phyloP scores from a whole-genome alignment of 35 echinoderm and acorn worm species.

The Strongylocentrotus purpuratus region DNA sequence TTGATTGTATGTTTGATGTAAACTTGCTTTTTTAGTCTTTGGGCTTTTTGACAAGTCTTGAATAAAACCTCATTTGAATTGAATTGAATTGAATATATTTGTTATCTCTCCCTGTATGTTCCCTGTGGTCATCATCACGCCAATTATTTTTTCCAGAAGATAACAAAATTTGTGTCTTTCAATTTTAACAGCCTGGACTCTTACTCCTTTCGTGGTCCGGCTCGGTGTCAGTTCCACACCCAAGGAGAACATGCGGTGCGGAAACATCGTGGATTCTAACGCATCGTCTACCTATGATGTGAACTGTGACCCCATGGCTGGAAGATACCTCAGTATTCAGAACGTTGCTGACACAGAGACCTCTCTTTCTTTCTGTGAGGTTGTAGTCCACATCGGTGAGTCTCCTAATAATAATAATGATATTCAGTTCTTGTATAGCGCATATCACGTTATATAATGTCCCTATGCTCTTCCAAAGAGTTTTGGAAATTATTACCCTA shows the following conservation, averaged over 20 bases:
- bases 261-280: slow-evolving; percentile 30
- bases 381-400: slow-evolving; percentile 69
- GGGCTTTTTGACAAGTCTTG: too few relatives aligned
- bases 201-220: slow-evolving; percentile 68
- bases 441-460: too few relatives aligned
- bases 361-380: slow-evolving; percentile 66
- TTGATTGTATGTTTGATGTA: too few relatives aligned
- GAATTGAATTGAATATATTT: too few relatives aligned
- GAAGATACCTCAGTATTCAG: slow-evolving; percentile 71
- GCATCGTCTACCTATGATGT: slow-evolving; percentile 9
- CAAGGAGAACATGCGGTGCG: slow-evolving; percentile 66
- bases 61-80: too few relatives aligned
- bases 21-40: too few relatives aligned
- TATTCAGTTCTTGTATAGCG: too few relatives aligned
- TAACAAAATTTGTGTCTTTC: neutral
- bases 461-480: too few relatives aligned
- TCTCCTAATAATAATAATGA: neutral
- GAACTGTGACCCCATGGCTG: slow-evolving; percentile 48
- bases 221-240: slow-evolving; percentile 49
- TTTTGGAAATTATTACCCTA: too few relatives aligned
- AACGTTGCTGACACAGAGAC: slow-evolving; percentile 20
- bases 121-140: too few relatives aligned
- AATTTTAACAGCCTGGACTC: slow-evolving; percentile 40
- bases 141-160: too few relatives aligned
- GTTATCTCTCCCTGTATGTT: too few relatives aligned